Base-by-base conservation (phyloP, 2,888 invertebrate genomes). In the Neoitamus cyanurus region DNA sequence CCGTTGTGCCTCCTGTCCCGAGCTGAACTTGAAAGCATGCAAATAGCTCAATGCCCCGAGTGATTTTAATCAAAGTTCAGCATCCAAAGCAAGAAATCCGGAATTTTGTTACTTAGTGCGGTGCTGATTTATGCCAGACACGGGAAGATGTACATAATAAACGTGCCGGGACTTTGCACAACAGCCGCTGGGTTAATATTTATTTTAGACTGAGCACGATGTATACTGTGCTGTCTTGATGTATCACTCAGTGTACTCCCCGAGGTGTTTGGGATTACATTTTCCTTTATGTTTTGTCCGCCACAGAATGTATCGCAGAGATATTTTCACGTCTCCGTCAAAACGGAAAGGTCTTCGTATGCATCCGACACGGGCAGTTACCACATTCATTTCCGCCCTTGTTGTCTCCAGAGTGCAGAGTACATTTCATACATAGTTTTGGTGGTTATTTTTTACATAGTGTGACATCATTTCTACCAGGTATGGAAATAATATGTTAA, bases 181-280 rank as follows among this genome's bases (percentile, higher is more conserved):
- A 70, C 70, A 70, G 70, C 70, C 70, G 70, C 70, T n/a, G 70
- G 70, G 70, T 70, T 31, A 31, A 70, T 31, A 70, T 70, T 70
- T 70, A 70, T 70, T 70, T 70, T 70, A 70, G 15, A 11, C 70
- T 3, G 30, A 31, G 70, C 13, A 70, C 58, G 20, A 3, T 3
- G n/a, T 48, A 15, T 48, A 48, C 15, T 9, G 7, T n/a, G 70
- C 58, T 20, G 58, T 20, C 58, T 58, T 20, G 58, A 25, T 58
- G 15, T 58, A 58, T 58, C 58, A 58, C 42, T 58, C 58, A 70
- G 31, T 2, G 15, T 4, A 0, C 30, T 30, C 70, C 70, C 31
- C 25, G 30, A 31, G 70, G 70, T 13, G 70, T 1, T 31, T 70
- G 11, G 15, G 70, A 70, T 70, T 70, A 70, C 30, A 31, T 70